Conservation (phyloP, 2,113 vertebrate genomes). For the Emydura subglobosa region DNA sequence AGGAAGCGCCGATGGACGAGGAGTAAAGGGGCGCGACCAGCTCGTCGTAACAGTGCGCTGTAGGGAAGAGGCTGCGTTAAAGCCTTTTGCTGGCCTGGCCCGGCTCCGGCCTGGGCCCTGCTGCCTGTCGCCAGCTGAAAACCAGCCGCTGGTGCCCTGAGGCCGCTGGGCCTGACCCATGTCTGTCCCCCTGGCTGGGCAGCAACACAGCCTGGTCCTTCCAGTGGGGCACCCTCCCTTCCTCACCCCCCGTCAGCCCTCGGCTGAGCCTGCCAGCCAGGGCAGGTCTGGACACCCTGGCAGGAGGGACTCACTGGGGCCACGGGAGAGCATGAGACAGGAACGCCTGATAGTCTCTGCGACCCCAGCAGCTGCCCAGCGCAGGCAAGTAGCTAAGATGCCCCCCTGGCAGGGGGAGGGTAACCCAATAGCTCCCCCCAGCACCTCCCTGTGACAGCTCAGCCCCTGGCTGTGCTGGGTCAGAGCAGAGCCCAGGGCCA, state of each 20-base stretch:
- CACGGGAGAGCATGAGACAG: background rate
- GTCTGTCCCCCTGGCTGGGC: background rate
- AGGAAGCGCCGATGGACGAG: conserved; percentile 92
- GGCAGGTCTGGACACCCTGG: background rate
- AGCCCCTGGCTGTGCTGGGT: background rate
- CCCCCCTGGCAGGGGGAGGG: background rate
- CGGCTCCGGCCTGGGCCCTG: background rate
- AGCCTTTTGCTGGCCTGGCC: accelerated
- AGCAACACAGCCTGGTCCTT: background rate
- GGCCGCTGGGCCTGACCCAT: background rate
- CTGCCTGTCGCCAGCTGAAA: background rate
- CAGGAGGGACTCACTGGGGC: background rate
- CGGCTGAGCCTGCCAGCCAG: too few species aligned
- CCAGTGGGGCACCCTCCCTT: background rate
- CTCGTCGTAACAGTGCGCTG: conserved; percentile 93
- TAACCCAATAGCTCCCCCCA: background rate
- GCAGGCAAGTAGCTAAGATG: background rate
- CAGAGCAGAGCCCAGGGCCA: background rate
- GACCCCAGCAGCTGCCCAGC: background rate
- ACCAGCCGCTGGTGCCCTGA: background rate
- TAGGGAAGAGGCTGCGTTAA: background rate
- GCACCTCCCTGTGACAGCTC: background rate
- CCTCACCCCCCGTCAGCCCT: background rate
- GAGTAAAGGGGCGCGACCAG: conserved; percentile 90
- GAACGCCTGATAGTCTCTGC: background rate